Evolutionary conservation across 2,113 vertebrate genomes (phyloP), one percentile per base, ranked within the genome.

Genomic region (Coracopsis vasa): DNA sequence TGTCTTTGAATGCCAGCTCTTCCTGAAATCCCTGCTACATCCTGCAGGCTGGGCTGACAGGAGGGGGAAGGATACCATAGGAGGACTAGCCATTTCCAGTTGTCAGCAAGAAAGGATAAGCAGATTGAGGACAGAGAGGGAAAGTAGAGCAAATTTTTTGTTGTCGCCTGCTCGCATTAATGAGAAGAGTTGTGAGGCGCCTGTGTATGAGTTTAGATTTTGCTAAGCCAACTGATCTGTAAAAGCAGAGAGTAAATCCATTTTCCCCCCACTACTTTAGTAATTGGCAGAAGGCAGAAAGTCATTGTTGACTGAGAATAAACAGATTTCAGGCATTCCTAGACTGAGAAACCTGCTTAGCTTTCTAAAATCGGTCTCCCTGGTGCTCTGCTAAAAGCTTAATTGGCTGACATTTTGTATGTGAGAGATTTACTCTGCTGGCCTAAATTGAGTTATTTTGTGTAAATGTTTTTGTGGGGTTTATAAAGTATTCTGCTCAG

Each of bases 391-490:
- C 88, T 92, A 92, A 97, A 80, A 92, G 93, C 73, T 81, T 97
- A 96, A 96, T 96, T 97, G 94, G 95, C 93, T 97, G 94, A 92
- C 90, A 93, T 95, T 95, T 89, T 97, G 85, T 95, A 39, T 96
- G 60, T 60, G 86, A 94, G 97, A 94, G 79, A 93, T 87, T 93
- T 92, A 75, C 71, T 96, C 95, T 97, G 65, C 83, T 92, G 95
- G 93, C 94, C 96, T 86, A 97, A 75, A 91, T 96, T 87, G 84
- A 97, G 70, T 96, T 95, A 89, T 95, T 97, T 86, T 82, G 73
- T 94, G 42, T 84, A 95, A 94, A 85, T 94, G 95, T 95, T 91
- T 95, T 97, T 93, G 92, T 87, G 85, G 83, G 88, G 89, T 96
- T 92, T 97, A 87, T 95, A 83, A 96, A 89, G 95, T 97, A 80